Base-by-base conservation (phyloP, 1,140 invertebrate species). In the Camponotus floridanus region DNA sequence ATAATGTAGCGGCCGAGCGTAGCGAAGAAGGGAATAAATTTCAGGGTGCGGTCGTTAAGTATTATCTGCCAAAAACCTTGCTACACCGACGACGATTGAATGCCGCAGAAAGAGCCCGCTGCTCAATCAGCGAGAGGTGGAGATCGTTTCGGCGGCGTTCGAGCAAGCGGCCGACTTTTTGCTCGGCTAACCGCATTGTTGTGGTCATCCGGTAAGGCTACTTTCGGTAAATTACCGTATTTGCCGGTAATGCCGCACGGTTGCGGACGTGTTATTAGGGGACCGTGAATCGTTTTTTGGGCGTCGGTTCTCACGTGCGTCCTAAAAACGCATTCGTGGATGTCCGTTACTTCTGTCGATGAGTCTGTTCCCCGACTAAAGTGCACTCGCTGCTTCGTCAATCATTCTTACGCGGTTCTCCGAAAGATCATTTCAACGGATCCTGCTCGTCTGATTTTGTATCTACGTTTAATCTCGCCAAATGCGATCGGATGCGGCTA, bases 181-280 rank as follows among this genome's bases (percentile, higher is more conserved):
- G 62, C 15, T 18, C 11, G 76, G 78, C 85, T 84, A 86, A 90
- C 88, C 85, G 79, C 78, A 89, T 90, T 87, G 88, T 90, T 87
- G 78, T 21, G 85, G 78, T 81, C 85, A 89, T 86, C 85, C 78
- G 85, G 87, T 86, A 55, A 76, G 70, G 42, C 78, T 78, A 73
- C 65, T 88, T 86, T 89, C 85, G 87, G 64, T 90, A 89, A 90
- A 90, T 90, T 87, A 90, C 88, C 88, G 85, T 90, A 86, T 90
- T 89, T 87, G 88, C 59, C 45, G 65, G 87, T 84, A 84, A 86
- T 89, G 78, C 80, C 86, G 76, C 85, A 76, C 71, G 86, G 33
- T 89, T 68, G 71, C 83, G 68, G 55, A 45, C 71, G 76, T 88
- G 64, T 89, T 86, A 89, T 88, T 89, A 79, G 15, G 26, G 76